phyloP scores from a whole-genome alignment of 2,888 invertebrate genomes.

The Noctuana brunneofusca region DNA sequence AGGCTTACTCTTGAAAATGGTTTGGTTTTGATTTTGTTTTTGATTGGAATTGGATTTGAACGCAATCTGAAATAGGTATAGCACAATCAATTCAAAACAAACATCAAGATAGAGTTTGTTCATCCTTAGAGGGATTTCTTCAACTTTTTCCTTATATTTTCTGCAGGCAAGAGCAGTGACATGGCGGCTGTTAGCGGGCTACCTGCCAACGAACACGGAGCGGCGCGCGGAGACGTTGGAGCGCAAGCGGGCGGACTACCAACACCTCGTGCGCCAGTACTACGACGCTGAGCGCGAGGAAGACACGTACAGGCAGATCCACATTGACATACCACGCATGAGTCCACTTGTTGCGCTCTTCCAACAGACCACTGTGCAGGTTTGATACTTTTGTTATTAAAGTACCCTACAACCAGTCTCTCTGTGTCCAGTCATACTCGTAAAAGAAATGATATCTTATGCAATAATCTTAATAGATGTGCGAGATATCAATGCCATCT shows the following conservation, averaged over 20 bases:
- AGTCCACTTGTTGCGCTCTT: conserved; percentile 98
- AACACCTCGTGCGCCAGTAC: conserved; percentile 97
- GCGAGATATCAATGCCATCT: no score
- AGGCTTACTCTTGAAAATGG: no score
- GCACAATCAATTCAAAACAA: no score
- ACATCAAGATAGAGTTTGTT: no score
- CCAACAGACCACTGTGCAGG: conserved; percentile 94
- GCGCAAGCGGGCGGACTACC: conserved; percentile 97
- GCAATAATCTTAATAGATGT: no score
- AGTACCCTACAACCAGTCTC: background rate
- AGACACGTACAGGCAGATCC: conserved; percentile 96
- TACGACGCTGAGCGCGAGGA: conserved; percentile 93
- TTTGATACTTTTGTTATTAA: conserved; percentile 37
- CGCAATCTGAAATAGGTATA: no score
- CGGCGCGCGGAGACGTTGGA: conserved; percentile 93
- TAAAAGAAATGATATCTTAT: no score
- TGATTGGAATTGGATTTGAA: no score
- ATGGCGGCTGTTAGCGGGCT: conserved; percentile 90
- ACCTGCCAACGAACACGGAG: conserved; percentile 96
- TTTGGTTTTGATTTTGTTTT: no score
- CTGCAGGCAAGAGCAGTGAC: conserved; percentile 83
- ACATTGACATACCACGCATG: conserved; percentile 99
- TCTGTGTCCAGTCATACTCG: no score
- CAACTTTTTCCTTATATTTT: background rate
- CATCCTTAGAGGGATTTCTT: no score